Percentiles rank a stretch among this genome's conserved stretches.
Evolutionary conservation across 53 echinoderm and acorn worm genomes (phyloP).

Genomic region (Henricia sp.): DNA sequence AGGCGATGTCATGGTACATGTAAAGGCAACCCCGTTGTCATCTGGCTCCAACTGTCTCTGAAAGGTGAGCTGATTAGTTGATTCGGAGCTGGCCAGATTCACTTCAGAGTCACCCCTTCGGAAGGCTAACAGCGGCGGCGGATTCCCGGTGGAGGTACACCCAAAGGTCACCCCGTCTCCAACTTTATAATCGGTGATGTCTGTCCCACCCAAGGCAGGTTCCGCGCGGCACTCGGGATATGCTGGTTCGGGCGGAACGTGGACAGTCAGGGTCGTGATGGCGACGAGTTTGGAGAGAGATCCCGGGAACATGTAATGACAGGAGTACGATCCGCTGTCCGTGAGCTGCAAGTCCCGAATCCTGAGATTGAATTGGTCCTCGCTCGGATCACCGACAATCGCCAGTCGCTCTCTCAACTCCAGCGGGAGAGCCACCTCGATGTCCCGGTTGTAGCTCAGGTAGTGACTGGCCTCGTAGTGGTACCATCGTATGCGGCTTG

Average conservation of each 20-base stretch:
- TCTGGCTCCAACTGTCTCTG: constrained; percentile 28
- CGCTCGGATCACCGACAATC: constrained; percentile 9
- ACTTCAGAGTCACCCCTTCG: constrained; percentile 2
- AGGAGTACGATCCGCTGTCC: constrained; percentile 22
- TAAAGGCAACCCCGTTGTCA: constrained; percentile 46
- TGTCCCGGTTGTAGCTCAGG: constrained; percentile 29
- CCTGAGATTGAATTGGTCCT: constrained; percentile 42
- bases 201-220: neutral
- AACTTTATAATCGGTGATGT: neutral
- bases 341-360: constrained; percentile 15
- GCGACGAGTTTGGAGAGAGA: neutral
- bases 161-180: constrained; percentile 19
- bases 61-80: neutral
- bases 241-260: neutral
- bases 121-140: constrained; percentile 1
- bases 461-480: neutral
- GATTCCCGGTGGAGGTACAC: neutral
- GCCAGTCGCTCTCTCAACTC: constrained; percentile 19
- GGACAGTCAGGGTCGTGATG: neutral
- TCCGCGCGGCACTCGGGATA: constrained; percentile 29
- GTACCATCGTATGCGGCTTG: constrained; percentile 8
- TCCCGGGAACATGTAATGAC: neutral
- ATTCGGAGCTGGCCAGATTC: neutral
- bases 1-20: constrained; percentile 29
- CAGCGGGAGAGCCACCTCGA: neutral